Evolutionary conservation across 2,888 invertebrate species (phyloP), one percentile per base, ranked within the genome.

Genomic region (Laothoe populi): DNA sequence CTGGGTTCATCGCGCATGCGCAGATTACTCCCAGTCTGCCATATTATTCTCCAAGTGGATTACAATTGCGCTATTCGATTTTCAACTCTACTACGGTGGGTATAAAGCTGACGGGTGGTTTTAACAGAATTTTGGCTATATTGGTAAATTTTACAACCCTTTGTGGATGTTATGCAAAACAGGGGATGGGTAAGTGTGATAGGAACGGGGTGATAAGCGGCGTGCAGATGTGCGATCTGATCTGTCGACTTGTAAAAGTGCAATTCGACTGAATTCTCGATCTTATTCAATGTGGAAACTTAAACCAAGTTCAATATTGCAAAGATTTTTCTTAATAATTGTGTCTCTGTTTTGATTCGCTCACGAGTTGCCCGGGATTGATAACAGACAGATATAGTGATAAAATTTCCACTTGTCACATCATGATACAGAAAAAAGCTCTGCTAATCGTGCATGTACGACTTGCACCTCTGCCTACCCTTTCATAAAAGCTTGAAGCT

Each of bases 1-100:
- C 78, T 71, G 78, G 73, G 84, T 86, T 84, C 86, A 85, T 66
- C 69, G 71, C 84, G 84, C 87, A 83, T 80, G 87, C 87, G 86
- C 73, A 70, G 40, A 60, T 35, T 40, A 57, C 71, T 70, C 64
- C 72, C 70, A 64, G 68, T 75, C 53, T 21, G 16, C 53, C 11
- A 11, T 19, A 35, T 8, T 53, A 53, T 7, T 53, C 35, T 53
- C 35, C 53, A 35, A 35, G 19, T 35, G 35, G 19, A 19, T 10
- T 0, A 16, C 10, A 11, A 10, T 8, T 4, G 8, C 13, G 19
- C 26, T n/a, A 0, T 26, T 7, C 60, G 21, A 61, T 42, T 42
- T 10, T 40, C 24, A 31, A 16, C 42, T 42, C 11, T 53, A 53
- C 11, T 58, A 2, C 57, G 13, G 10, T 0, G 7, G 13, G 4